phyloP scores from a whole-genome alignment of 2,797 vertebrate genomes.

The Spheniscus humboldti region DNA sequence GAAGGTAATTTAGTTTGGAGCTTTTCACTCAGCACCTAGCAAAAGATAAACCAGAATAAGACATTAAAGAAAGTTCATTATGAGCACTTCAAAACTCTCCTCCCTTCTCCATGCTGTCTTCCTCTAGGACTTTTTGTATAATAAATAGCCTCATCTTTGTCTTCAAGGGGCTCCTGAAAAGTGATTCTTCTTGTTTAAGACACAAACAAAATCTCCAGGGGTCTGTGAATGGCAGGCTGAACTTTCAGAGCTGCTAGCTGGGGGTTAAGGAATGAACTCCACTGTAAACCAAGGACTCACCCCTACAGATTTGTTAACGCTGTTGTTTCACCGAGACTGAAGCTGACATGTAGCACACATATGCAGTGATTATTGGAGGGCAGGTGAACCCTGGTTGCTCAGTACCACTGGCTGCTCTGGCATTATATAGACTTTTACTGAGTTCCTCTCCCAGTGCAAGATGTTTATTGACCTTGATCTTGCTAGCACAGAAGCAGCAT shows the following conservation, averaged over 20 bases:
- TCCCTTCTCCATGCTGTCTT: not conserved
- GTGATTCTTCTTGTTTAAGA: not conserved
- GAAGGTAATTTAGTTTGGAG: constrained; percentile 48
- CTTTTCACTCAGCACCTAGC: constrained; percentile 55
- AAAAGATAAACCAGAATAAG: constrained; percentile 30
- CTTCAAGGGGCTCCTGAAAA: not conserved
- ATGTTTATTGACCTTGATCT: not conserved
- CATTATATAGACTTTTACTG: not conserved
- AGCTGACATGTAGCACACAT: not conserved
- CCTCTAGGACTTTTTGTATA: not conserved
- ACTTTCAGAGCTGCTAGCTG: not conserved
- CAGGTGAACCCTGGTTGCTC: not conserved
- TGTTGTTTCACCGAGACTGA: not conserved
- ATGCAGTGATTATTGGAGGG: rapidly evolving
- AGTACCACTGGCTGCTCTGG: not conserved
- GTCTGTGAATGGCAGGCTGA: not conserved
- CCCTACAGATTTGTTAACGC: not conserved
- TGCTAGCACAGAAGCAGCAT: not conserved
- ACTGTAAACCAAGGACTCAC: not conserved
- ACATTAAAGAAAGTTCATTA: not conserved
- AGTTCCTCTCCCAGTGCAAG: not conserved
- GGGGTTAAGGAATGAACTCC: not conserved
- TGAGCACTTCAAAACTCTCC: not conserved
- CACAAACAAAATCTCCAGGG: not conserved
- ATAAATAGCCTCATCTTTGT: not conserved